Conservation (phyloP, 2,113 vertebrate species). For the Oceanites oceanicus region DNA sequence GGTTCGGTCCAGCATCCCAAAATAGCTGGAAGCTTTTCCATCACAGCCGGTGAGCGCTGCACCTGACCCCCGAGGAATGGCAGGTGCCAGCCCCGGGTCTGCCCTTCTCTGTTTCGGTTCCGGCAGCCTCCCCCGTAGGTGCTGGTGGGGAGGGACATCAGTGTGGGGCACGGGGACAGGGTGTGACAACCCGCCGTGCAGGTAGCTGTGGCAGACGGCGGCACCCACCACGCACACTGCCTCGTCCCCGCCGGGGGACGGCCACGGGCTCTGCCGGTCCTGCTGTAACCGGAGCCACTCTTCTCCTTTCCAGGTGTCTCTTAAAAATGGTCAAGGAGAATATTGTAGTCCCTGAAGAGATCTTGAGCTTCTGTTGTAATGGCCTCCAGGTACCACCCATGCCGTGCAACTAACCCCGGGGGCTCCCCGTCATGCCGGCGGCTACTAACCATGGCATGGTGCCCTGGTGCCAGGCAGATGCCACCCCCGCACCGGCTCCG, state of each 20-base stretch:
- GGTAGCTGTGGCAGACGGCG: fast-evolving
- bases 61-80: background rate
- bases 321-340: slow-evolving; percentile 50
- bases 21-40: background rate
- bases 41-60: fast-evolving
- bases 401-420: background rate
- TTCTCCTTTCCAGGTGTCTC: slow-evolving; percentile 49
- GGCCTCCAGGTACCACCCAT: slow-evolving; percentile 11
- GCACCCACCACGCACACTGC: fast-evolving
- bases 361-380: slow-evolving; percentile 51
- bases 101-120: background rate
- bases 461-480: background rate
- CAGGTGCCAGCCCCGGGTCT: background rate
- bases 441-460: slow-evolving; percentile 20
- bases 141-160: background rate
- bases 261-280: background rate
- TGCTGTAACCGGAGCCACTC: background rate
- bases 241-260: fast-evolving
- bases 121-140: background rate
- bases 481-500: fast-evolving
- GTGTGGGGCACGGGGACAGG: background rate
- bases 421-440: background rate
- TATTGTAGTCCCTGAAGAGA: slow-evolving; percentile 34
- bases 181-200: fast-evolving
- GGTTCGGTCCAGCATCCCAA: background rate